Base-by-base conservation (phyloP, 2,113 vertebrate species). In the Glareola pratincola region DNA sequence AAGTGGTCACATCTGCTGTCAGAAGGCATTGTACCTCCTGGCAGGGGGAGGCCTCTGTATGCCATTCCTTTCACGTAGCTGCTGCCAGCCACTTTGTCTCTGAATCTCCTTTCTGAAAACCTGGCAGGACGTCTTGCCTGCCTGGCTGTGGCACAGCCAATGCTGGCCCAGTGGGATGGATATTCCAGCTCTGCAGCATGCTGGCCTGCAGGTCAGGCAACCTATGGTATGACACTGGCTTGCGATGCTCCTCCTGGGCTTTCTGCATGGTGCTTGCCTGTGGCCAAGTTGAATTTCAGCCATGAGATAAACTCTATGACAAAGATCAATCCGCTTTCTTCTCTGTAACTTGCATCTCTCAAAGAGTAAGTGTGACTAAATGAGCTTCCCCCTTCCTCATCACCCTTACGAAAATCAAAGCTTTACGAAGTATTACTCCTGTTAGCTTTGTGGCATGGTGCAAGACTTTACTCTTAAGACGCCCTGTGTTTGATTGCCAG, bases 161-260 rank as follows among this genome's bases (percentile, higher is more conserved):
- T 1, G 1, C 18, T 51, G 37, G 41, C 30, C 62, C 30, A 30
- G 67, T 0, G 1, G 66, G 59, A 56, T 0, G 2, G 15, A 12
- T 78, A 47, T 24, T 37, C 41, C 53, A 57, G 56, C 62, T 53
- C 48, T 6, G 3, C 43, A 64, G 68, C 56, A 45, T 0, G 0
- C 39, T 36, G 36, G 13, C 53, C 37, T 45, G 39, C 1, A 3
- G 16, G 19, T n/a, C 77, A 88, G 53, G 27, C 48, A 73, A 30
- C 41, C 54, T 34, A 7, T 0, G 3, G 22, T 8, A 41, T n/a
- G 37, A 23, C 37, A 37, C 1, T 37, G 72, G 37, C n/a, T 74
- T 36, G 37, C 0, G 1, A 13, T n/a, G 30, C 37, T 79, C 17
- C 45, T 79, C 54, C 56, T 78, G 43, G 14, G 4, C 34, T 73